Evolutionary conservation across 2,888 invertebrate species (phyloP).

Genomic region (Cephus rjabovi): DNA sequence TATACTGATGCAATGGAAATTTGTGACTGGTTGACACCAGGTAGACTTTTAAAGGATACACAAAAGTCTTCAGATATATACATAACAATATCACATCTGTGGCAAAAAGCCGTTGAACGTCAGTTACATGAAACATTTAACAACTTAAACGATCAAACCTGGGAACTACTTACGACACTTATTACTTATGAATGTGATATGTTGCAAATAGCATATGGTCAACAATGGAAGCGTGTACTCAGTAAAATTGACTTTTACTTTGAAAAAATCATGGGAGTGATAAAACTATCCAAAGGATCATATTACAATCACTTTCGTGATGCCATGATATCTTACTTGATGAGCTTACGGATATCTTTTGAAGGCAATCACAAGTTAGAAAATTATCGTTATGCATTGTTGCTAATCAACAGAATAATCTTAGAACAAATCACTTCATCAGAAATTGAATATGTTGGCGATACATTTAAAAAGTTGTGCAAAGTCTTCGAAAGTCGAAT

Average conservation of each 20-base stretch:
- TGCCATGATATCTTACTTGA: slow-evolving; percentile 23
- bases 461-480: slow-evolving; percentile 18
- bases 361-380: slow-evolving; percentile 25
- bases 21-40: slow-evolving; percentile 35
- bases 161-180: neutral
- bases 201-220: slow-evolving; percentile 1
- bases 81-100: slow-evolving; percentile 35
- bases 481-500: slow-evolving; percentile 25
- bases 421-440: slow-evolving; percentile 19
- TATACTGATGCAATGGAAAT: slow-evolving; percentile 46
- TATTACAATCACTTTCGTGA: slow-evolving; percentile 28
- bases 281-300: neutral
- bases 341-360: slow-evolving; percentile 13
- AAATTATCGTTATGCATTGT: slow-evolving; percentile 28
- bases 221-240: neutral
- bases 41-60: slow-evolving; percentile 7
- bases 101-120: slow-evolving; percentile 28
- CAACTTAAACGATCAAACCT: neutral
- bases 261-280: neutral
- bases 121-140: neutral
- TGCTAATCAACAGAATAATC: slow-evolving; percentile 27
- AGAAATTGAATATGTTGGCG: neutral
- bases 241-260: slow-evolving; percentile 7
- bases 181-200: slow-evolving; percentile 3
- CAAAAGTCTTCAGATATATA: neutral